Percentiles rank a stretch among this genome's conserved stretches.
phyloP scores from a whole-genome alignment of 2,113 vertebrate species.

The Felis chaus region DNA sequence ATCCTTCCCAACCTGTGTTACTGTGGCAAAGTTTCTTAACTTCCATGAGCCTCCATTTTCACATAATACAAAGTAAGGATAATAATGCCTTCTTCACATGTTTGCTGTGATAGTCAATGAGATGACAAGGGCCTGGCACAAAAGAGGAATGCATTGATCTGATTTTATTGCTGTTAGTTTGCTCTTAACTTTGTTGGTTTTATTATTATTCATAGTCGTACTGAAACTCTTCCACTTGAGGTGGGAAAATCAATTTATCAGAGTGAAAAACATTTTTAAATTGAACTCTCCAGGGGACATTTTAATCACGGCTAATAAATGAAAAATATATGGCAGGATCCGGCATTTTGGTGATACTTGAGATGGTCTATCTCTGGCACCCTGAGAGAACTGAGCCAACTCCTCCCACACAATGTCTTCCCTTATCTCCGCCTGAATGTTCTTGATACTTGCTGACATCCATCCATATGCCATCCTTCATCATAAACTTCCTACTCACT shows the following conservation, averaged over 20 bases:
- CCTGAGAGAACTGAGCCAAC: neutral
- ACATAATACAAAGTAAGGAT: neutral
- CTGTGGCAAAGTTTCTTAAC: neutral
- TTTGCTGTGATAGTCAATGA: neutral
- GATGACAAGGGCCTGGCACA: neutral
- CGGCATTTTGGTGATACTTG: neutral
- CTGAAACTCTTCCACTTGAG: neutral
- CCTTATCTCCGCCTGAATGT: neutral
- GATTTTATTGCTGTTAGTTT: neutral
- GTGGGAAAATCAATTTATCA: neutral
- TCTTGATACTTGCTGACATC: slow-evolving; percentile 43
- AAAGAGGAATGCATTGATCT: neutral
- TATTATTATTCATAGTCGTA: neutral
- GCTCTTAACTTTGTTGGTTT: neutral
- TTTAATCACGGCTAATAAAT: neutral
- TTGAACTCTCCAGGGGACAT: neutral
- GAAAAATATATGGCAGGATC: neutral
- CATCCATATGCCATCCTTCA: slow-evolving; percentile 28
- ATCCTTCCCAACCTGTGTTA: neutral
- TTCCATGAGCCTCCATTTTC: neutral
- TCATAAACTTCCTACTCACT: slow-evolving; percentile 52
- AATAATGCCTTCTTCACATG: neutral
- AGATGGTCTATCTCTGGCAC: neutral
- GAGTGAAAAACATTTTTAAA: neutral
- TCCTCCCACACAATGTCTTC: neutral